Evolutionary conservation across 1,140 invertebrate genomes (phyloP), one percentile per base, ranked within the genome.

Genomic region (Lethrus apterus): DNA sequence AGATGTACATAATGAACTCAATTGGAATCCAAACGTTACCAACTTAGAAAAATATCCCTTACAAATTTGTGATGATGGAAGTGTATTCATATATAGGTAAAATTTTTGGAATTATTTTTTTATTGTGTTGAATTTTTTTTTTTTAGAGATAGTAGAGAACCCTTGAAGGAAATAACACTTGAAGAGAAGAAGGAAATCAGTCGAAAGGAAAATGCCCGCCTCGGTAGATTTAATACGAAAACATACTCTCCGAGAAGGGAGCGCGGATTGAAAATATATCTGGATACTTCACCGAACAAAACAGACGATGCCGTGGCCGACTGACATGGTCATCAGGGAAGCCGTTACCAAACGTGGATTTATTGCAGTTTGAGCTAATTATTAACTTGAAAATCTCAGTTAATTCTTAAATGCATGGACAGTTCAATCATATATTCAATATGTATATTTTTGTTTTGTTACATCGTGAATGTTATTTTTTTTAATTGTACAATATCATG

Each of bases 181-280:
- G 78, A 81, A 38, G 81, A 83, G 57, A 71, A 70, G 29, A 74
- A 74, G 44, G 76, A 81, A 58, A 70, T 84, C 18, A 65, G 64
- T 40, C 67, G 70, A 48, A 75, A 71, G 58, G 81, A 83, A 62
- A 80, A 77, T 62, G 60, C 64, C 15, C 67, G 70, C 18, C 54
- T 70, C 44, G 66, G 68, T 48, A 64, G 65, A 44, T 54, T 63
- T 34, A 52, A 50, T 41, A 64, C 65, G 42, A 61, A 62, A 42
- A 63, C 64, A 35, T 71, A 70, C 42, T 69, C 66, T 24, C 64
- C 73, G 32, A 68, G 81, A 44, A 78, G 78, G 56, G 85, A 88
- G 66, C 73, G 74, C 55, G 81, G 78, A 2, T 69, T 88, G 19
- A 86, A 84, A 68, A 88, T 88, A 55, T 83, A 86, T 65, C 67